Conservation (phyloP, 2,888 invertebrate species). For the Drosophila testacea region DNA sequence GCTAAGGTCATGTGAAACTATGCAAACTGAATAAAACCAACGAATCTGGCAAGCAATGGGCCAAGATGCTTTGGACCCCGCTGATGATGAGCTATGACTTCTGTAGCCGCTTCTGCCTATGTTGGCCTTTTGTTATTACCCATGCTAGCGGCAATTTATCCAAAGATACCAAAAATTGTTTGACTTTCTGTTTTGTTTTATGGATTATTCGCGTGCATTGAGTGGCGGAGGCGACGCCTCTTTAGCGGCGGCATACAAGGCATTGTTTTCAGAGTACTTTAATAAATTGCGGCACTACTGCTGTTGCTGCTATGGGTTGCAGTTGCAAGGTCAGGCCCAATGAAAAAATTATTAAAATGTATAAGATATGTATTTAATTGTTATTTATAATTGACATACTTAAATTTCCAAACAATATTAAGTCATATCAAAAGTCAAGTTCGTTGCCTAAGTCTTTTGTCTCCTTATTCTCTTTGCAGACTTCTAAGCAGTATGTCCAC, state of each 20-base stretch:
- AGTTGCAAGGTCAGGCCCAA: constrained; percentile 59
- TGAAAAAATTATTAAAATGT: constrained; percentile 16
- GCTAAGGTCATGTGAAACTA: constrained; percentile 79
- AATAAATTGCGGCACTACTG: constrained; percentile 51
- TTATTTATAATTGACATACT: constrained; percentile 47
- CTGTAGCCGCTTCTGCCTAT: constrained; percentile 39
- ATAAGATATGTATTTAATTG: constrained; percentile 45
- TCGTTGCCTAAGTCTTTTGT: constrained; percentile 59
- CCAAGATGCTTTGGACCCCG: constrained; percentile 35
- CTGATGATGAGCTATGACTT: constrained; percentile 77
- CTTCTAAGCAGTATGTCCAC: constrained; percentile 56
- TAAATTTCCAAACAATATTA: constrained; percentile 24
- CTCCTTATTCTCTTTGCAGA: constrained; percentile 28
- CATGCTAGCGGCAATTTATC: constrained; percentile 63
- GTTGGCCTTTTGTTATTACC: constrained; percentile 70
- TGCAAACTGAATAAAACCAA: constrained; percentile 47
- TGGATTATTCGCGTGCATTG: constrained; percentile 48
- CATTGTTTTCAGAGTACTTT: constrained; percentile 60
- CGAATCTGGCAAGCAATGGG: constrained; percentile 45
- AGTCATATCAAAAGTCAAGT: constrained; percentile 41
- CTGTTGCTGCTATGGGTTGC: constrained; percentile 27
- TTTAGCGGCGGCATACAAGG: constrained; percentile 46
- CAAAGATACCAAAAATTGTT: constrained; percentile 51
- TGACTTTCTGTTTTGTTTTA: constrained; percentile 51
- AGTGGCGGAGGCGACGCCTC: constrained; percentile 46